Percentiles rank a stretch among this genome's conserved stretches.
Conservation (phyloP, 2,888 invertebrate genomes). For the Noctua janthina region DNA sequence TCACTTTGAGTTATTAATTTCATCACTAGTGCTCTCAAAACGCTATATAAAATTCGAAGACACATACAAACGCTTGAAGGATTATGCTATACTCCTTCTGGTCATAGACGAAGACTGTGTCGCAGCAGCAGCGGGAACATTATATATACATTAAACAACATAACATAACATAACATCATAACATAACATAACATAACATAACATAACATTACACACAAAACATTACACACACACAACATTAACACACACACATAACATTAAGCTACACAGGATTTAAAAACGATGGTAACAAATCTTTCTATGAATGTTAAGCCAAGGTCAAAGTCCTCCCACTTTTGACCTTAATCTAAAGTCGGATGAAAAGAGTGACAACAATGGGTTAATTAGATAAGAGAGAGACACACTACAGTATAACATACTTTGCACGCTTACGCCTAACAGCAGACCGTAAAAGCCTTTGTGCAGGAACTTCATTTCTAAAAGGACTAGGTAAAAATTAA, state of each 20-base stretch:
- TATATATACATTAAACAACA: too few relatives aligned
- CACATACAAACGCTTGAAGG: not conserved
- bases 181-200: too few relatives aligned
- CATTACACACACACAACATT: too few relatives aligned
- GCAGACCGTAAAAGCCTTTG: slow-evolving; percentile 18
- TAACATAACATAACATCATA: too few relatives aligned
- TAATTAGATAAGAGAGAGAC: slow-evolving; percentile 8
- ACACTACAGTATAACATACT: not conserved
- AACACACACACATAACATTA: not conserved
- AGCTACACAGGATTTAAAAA: not conserved
- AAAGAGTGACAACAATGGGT: not conserved
- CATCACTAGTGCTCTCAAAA: not conserved
- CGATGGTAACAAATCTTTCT: not conserved
- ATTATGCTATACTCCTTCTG: not conserved
- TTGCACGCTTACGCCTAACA: not conserved
- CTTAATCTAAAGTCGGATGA: not conserved
- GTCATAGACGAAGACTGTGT: not conserved
- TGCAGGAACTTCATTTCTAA: not conserved
- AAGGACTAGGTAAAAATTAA: not conserved
- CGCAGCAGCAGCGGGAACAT: not conserved
- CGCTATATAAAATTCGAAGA: not conserved
- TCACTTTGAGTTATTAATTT: too few relatives aligned
- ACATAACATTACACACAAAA: too few relatives aligned
- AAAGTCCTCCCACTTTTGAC: not conserved
- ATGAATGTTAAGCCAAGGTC: not conserved